Evolutionary conservation across 2,113 vertebrate species (phyloP).

Genomic region (Erythrocercus mccallii): DNA sequence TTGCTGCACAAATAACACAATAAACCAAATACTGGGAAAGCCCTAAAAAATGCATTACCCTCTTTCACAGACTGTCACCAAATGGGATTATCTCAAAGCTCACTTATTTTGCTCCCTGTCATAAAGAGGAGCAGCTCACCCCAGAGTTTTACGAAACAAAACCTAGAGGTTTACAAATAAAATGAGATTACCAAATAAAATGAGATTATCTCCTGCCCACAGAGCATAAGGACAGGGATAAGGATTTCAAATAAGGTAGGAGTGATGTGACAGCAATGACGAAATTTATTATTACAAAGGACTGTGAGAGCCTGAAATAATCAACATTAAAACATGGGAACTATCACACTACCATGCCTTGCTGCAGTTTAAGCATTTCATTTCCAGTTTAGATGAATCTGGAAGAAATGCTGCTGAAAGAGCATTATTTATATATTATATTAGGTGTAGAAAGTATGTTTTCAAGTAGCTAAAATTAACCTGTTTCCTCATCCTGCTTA

Average conservation of each 20-base stretch:
- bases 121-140: neutral
- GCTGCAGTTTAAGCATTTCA: neutral
- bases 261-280: neutral
- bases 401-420: neutral
- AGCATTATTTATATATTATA: neutral
- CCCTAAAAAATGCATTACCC: neutral
- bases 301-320: neutral
- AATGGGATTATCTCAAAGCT: conserved; percentile 33
- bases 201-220: neutral
- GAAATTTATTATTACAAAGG: neutral
- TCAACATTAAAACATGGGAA: neutral
- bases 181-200: conserved; percentile 41
- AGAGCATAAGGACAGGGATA: neutral
- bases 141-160: neutral
- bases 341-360: neutral
- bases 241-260: conserved; percentile 16
- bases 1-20: neutral
- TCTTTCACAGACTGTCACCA: neutral
- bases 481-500: neutral
- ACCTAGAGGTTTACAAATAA: conserved; percentile 19
- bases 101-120: neutral
- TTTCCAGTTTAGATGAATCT: neutral
- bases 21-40: neutral
- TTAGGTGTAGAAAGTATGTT: neutral
- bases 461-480: neutral